Base-by-base conservation (phyloP, 2,797 vertebrate species). In the Melopsittacus undulatus region DNA sequence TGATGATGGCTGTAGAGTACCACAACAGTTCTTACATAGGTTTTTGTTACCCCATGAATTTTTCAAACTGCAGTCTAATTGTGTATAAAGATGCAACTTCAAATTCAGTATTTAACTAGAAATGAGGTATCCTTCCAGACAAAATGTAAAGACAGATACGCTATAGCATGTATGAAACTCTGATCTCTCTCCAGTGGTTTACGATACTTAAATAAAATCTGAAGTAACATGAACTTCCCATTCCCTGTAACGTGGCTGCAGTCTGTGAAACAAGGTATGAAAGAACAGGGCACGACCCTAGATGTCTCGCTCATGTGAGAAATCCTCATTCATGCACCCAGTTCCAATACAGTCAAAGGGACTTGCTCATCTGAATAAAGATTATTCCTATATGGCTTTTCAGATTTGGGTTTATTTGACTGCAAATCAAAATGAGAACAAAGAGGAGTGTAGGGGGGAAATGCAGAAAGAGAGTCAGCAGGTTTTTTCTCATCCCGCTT, bases 341-440 rank as follows among this genome's bases (percentile, higher is more conserved):
- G 72, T 49, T 64, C 72, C 72, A 90, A 72, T 59, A 26, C 83
- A 95, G 78, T 87, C 86, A 92, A 78, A 84, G 46, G 72, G 57
- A 80, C 64, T 81, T 81, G 69, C 88, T 95, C 93, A 83, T 93
- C 72, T 97, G 90, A 96, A 94, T 93, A 89, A 89, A 87, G 86
- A 94, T 70, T 75, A 87, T 88, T 90, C 52, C 90, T 91, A 85
- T 62, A 84, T 24, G 48, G 81, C 72, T 89, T 90, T 94, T 83
- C 80, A 89, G 88, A 89, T 86, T 42, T 75, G 43, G 56, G 79
- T 54, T 94, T 93, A 95, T 96, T 87, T 94, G 67, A 96, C 75
- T 23, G 13, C 66, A 97, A 96, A 95, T 92, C 94, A 90, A 87
- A 97, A 96, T 23, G 73, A 96, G 88, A 95, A 94, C 89, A 92